Evolutionary conservation across 2,888 invertebrate genomes (phyloP), one percentile per base, ranked within the genome.

Genomic region (Heliconius cydno): DNA sequence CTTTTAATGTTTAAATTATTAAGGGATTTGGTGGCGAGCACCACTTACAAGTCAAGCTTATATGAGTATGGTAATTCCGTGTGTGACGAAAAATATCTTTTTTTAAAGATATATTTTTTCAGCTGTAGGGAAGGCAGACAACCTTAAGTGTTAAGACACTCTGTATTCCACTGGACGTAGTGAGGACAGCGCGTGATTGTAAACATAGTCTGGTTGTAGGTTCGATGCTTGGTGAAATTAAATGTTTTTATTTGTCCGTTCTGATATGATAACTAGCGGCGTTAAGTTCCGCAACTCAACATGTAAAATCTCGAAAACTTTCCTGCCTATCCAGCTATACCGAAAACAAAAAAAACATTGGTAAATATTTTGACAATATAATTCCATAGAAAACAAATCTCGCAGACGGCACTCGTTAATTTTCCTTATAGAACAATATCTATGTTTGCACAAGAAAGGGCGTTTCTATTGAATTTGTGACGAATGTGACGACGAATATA

Each of bases 401-500:
- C 15, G n/a, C 41, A 25, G 41, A 41, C 12, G 41, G n/a, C 25
- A 25, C n/a, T 41, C 25, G 25, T 70, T 70, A 41, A 25, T 25
- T 70, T 70, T 15, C 25, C 2, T 25, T 25, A 68, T 38, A 71
- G 63, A 34, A n/a, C 22, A 34, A n/a, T 65, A 65, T 77, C 15
- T 65, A 30, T 65, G 19, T 28, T 76, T 34, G 38, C 63, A 63
- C 63, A 25, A 46, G 63, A 46, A 76, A 73, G 72, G 52, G 12
- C 34, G 34, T 68, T 76, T 81, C 79, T 80, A 68, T 72, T 66
- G 63, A 80, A 80, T 76, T 71, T 30, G 72, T 74, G 73, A 76
- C 76, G 70, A 73, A 81, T 76, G 70, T 60, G 73, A 65, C 68
- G 68, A 72, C 68, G 70, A 41, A 76, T 76, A 77, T 76, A 77